phyloP scores from a whole-genome alignment of 1,140 invertebrate species.

The Melitaea cinxia region DNA sequence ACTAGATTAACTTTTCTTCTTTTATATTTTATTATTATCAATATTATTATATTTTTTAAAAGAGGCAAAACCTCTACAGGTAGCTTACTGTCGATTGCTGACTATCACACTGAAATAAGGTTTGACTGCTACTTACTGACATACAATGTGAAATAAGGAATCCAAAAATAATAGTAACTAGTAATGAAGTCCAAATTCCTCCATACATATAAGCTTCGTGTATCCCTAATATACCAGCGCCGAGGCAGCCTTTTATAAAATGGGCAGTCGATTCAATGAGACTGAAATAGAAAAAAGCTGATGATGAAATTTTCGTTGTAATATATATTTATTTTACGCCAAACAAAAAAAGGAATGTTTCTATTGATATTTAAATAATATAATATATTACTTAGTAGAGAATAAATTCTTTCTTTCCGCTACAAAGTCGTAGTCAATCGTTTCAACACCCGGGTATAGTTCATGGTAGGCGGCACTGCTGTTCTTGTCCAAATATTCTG shows the following conservation, averaged over 20 bases:
- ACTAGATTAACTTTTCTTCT: too few species aligned
- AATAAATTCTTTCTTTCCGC: constrained; percentile 53
- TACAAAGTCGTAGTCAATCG: constrained; percentile 52
- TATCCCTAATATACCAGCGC: constrained; percentile 59
- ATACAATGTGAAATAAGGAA: constrained; percentile 49
- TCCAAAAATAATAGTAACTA: constrained; percentile 42
- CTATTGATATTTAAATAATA: too few species aligned
- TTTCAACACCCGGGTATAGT: constrained; percentile 58
- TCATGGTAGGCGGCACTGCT: constrained; percentile 44
- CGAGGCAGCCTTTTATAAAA: constrained; percentile 59
- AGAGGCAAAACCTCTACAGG: too few species aligned
- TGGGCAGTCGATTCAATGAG: constrained; percentile 57
- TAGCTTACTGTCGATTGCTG: too few species aligned
- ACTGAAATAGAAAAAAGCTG: too few species aligned
- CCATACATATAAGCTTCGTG: constrained; percentile 63
- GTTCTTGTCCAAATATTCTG: constrained; percentile 42
- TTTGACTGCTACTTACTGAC: constrained; percentile 46
- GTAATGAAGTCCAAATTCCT: constrained; percentile 55
- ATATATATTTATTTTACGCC: too few species aligned
- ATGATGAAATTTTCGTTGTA: too few species aligned
- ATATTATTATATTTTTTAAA: too few species aligned
- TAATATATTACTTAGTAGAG: constrained; percentile 56
- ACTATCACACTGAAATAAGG: not conserved
- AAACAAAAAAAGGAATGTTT: too few species aligned
- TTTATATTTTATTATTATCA: too few species aligned